Percentiles rank a stretch among this genome's conserved stretches.
These are phyloP conservation scores for Euschistus heros DNA, from an alignment of 1,140 invertebrate genomes.

Conservation along the genomic window DNA sequence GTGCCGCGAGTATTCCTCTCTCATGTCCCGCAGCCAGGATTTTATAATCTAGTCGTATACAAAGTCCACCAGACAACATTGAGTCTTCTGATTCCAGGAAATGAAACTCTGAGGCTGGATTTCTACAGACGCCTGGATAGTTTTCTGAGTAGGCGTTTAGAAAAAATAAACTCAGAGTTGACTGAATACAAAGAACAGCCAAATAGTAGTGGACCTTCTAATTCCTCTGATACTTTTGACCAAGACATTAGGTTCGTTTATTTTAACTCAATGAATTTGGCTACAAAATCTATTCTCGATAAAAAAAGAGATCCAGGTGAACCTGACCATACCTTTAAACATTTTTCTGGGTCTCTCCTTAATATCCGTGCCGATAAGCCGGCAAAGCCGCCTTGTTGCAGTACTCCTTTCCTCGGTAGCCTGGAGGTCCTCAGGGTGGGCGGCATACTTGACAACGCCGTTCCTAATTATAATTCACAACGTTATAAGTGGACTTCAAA, in stretches of 20 bases:
- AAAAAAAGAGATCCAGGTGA: conserved; percentile 1
- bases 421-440: too few relatives aligned
- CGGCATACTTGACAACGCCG: too few relatives aligned
- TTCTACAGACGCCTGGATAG: conserved; percentile 55
- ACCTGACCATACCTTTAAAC: background rate
- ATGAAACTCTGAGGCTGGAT: conserved; percentile 36
- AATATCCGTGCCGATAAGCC: too few relatives aligned
- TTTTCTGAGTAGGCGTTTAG: conserved; percentile 58
- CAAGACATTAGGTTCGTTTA: conserved; percentile 47
- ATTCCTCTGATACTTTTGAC: background rate
- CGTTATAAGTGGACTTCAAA: too few relatives aligned
- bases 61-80: conserved; percentile 65
- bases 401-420: too few relatives aligned
- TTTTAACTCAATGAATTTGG: conserved; percentile 79
- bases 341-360: too few relatives aligned
- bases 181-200: conserved; percentile 15
- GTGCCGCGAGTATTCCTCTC: conserved; percentile 60
- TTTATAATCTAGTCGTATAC: conserved; percentile 67
- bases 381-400: too few relatives aligned
- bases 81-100: conserved; percentile 54
- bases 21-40: conserved; percentile 45
- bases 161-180: conserved; percentile 56
- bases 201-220: background rate
- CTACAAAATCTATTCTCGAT: conserved; percentile 65
- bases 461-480: too few relatives aligned